Conservation (phyloP, 2,888 invertebrate species). For the Cactoblastis cactorum region DNA sequence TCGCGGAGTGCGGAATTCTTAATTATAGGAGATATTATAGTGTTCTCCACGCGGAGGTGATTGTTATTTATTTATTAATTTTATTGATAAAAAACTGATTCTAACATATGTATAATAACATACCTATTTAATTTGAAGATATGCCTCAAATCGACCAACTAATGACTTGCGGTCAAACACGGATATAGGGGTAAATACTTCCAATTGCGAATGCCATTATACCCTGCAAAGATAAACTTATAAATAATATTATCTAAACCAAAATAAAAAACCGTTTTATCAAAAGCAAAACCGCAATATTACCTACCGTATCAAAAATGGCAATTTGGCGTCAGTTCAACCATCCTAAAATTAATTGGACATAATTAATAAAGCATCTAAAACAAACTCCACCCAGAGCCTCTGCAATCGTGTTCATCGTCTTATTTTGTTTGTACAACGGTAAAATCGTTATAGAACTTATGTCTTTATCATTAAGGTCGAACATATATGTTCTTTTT, state of each 20-base stretch:
- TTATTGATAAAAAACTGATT: too few relatives aligned
- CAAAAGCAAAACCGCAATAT: constrained; percentile 33
- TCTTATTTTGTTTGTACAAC: constrained; percentile 57
- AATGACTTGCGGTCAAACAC: constrained; percentile 4
- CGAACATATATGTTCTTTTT: constrained; percentile 23
- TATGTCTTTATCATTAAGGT: constrained; percentile 26
- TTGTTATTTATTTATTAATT: too few relatives aligned
- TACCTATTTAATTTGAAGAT: not conserved
- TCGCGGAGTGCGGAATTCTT: too few relatives aligned
- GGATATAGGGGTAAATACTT: constrained; percentile 1
- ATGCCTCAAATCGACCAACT: not conserved
- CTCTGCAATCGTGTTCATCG: constrained; percentile 59
- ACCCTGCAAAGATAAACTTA: constrained; percentile 2
- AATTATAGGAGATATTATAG: too few relatives aligned
- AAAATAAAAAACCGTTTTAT: constrained; percentile 15
- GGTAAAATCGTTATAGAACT: constrained; percentile 15
- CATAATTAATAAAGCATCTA: constrained; percentile 76
- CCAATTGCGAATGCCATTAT: constrained; percentile 4
- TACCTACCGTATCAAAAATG: constrained; percentile 53
- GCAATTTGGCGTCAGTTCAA: constrained; percentile 52
- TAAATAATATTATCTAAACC: constrained; percentile 1
- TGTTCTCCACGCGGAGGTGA: too few relatives aligned
- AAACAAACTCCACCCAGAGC: constrained; percentile 65
- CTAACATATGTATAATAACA: not conserved
- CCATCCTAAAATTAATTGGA: constrained; percentile 73